Evolutionary conservation across 2,888 invertebrate species (phyloP).

Genomic region (Zaprionus lineosus): DNA sequence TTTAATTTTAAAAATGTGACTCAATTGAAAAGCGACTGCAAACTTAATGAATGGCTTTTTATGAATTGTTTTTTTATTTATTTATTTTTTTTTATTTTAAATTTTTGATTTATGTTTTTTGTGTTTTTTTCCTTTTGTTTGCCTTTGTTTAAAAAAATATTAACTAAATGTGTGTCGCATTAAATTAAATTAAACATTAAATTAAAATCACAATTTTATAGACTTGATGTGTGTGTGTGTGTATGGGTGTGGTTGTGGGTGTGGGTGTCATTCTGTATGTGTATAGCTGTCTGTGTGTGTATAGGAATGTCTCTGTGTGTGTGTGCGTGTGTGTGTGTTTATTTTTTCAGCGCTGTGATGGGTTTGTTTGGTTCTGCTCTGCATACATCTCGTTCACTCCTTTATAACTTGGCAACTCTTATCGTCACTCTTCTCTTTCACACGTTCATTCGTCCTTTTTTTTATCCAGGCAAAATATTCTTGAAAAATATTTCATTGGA

Average conservation of each 20-base stretch:
- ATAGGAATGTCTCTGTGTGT: slow-evolving; percentile 9
- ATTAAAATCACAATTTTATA: slow-evolving; percentile 83
- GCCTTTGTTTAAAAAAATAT: slow-evolving; percentile 41
- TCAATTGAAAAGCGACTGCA: slow-evolving; percentile 50
- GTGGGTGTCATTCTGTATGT: too few species aligned
- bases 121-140: slow-evolving; percentile 22
- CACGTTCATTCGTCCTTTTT: slow-evolving; percentile 18
- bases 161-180: slow-evolving; percentile 57
- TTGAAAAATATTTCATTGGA: slow-evolving; percentile 70
- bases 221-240: slow-evolving; percentile 78
- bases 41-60: slow-evolving; percentile 49
- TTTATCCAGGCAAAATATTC: slow-evolving; percentile 71
- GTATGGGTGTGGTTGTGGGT: slow-evolving; percentile 22
- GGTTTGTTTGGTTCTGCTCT: slow-evolving; percentile 36
- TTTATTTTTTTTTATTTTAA: slow-evolving; percentile 20
- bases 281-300: slow-evolving; percentile 15
- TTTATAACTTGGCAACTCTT: too few species aligned
- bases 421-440: slow-evolving; percentile 3
- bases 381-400: slow-evolving; percentile 3
- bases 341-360: slow-evolving; percentile 45
- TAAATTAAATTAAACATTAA: slow-evolving; percentile 79
- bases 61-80: slow-evolving; percentile 14
- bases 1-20: slow-evolving; percentile 45
- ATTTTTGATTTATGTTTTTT: slow-evolving; percentile 16
- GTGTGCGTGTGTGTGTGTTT: slow-evolving; percentile 30